Evolutionary conservation across 2,113 vertebrate genomes (phyloP).

Genomic region (Ranitomeya variabilis): DNA sequence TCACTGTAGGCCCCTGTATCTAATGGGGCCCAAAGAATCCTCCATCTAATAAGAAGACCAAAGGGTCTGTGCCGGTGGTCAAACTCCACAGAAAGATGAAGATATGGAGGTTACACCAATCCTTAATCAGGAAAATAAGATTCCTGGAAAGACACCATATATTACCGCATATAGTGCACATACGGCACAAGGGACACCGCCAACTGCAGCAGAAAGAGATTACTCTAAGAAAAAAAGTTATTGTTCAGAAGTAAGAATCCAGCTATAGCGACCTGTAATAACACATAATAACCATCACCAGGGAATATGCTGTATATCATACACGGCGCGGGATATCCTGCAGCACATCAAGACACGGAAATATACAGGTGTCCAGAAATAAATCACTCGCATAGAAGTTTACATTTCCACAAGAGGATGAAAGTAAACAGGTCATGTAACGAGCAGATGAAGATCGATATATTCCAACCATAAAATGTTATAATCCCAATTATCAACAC

Average conservation of each 20-base stretch:
- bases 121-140: too few species aligned
- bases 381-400: not conserved
- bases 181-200: not conserved
- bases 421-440: too few species aligned
- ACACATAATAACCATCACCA: conserved; percentile 13
- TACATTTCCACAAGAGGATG: not conserved
- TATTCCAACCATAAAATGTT: too few species aligned
- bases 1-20: too few species aligned
- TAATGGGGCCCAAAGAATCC: too few species aligned
- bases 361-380: not conserved
- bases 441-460: too few species aligned
- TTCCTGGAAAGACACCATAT: not conserved
- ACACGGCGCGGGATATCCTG: not conserved
- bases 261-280: conserved; percentile 2
- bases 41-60: too few species aligned
- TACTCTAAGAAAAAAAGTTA: conserved; percentile 4
- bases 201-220: not conserved
- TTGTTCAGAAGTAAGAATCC: not conserved
- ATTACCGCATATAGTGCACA: not conserved
- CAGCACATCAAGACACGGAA: not conserved
- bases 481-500: not conserved
- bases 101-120: too few species aligned
- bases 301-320: not conserved
- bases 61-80: too few species aligned
- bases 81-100: too few species aligned